Evolutionary conservation across 2,888 invertebrate genomes (phyloP), one percentile per base, ranked within the genome.

Genomic region (Trichogramma dendrolimi): DNA sequence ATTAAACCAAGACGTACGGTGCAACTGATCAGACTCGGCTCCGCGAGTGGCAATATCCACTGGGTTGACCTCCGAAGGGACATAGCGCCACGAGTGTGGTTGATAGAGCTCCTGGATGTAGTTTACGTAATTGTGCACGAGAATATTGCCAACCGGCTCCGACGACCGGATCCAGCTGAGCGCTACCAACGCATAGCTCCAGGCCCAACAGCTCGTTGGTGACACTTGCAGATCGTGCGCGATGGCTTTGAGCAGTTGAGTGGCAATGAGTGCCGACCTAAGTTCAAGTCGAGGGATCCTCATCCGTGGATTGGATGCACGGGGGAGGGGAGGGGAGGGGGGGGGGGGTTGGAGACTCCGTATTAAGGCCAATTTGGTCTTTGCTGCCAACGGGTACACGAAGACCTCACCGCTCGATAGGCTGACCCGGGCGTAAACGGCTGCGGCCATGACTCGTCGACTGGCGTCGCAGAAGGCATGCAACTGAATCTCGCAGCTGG

Each of bases 401-500:
- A 4, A 4, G 4, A 4, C 41, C 0, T 1, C 38, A 2, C 11
- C 10, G 11, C n/a, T 2, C 1, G 1, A 5, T 4, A 2, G 14
- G 2, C 41, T 10, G 10, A 27, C 27, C 2, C 58, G 39, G 2
- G 43, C 8, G 27, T 58, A 58, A 10, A 54, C 2, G 6, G n/a
- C 53, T 4, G 42, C 54, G 5, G 59, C 59, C 14, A 54, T 54
- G 2, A 42, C 59, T 4, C 53, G 47, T 0, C 14, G 38, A 8
- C 57, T 57, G 6, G 53, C 61, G 39, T 61, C 61, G 2, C 47
- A n/a, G 11, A 61, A 61, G 0, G 39, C 57, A 7, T 61, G 57
- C 2, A 61, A 44, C 27, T 53, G 53, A 0, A 54, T n/a, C n/a
- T n/a, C 8, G 4, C 3, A 0, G 0, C 38, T 4, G 3, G 48